A percentile compares a stretch with the other conserved stretches of the same genome.
These are phyloP conservation scores for Saimiri boliviensis DNA, from an alignment of 2,113 vertebrate genomes.

Conservation along the genomic window DNA sequence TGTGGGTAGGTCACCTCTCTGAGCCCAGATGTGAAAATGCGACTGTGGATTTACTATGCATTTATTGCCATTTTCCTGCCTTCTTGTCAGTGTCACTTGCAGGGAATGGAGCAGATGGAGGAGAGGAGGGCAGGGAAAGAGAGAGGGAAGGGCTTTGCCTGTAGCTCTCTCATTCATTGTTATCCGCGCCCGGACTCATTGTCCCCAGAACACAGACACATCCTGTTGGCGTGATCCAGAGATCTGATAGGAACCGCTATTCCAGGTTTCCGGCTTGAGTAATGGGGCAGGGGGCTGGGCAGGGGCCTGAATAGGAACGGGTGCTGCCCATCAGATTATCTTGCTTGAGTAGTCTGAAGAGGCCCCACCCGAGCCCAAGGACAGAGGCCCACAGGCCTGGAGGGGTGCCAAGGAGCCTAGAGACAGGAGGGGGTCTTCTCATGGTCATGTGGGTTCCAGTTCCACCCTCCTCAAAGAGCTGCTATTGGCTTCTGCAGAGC, in stretches of 20 bases:
- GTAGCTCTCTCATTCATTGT: constrained; percentile 54
- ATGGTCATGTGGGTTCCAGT: background rate
- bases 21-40: background rate
- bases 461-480: background rate
- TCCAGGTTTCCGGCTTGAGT: constrained; percentile 72
- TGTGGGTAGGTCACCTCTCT: background rate
- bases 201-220: constrained; percentile 72
- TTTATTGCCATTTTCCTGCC: background rate
- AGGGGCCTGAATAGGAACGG: constrained; percentile 65
- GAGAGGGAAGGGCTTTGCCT: constrained; percentile 46
- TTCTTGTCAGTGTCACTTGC: background rate
- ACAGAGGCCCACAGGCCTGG: constrained; percentile 25
- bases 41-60: background rate
- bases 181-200: constrained; percentile 66
- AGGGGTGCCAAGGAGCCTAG: constrained; percentile 38
- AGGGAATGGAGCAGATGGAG: background rate
- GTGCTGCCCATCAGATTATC: constrained; percentile 77
- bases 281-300: constrained; percentile 54
- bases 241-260: constrained; percentile 67
- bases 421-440: background rate
- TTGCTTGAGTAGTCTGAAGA: constrained; percentile 31
- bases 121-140: background rate
- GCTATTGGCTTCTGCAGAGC: background rate
- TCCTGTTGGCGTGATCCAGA: constrained; percentile 68
- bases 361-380: constrained; percentile 50